Conservation (phyloP, 2,888 invertebrate genomes). For the Griposia aprilina region DNA sequence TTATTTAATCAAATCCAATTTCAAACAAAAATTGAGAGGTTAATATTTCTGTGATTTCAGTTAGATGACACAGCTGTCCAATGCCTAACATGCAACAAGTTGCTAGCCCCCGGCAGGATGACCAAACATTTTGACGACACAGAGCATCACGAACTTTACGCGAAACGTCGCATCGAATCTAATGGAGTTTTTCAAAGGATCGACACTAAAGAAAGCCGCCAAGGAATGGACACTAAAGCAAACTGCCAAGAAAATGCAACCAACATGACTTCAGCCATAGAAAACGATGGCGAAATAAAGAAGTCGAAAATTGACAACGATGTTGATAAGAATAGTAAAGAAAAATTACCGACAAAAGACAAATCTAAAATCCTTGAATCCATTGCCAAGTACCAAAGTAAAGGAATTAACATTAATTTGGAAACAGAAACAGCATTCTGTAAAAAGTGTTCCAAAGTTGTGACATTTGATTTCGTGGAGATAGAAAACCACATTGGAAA, state of each 20-base stretch:
- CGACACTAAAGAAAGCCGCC: background rate
- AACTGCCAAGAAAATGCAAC: background rate
- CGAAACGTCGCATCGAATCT: slow-evolving; percentile 33
- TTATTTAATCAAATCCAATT: background rate
- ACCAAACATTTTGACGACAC: slow-evolving; percentile 68
- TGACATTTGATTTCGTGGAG: slow-evolving; percentile 57
- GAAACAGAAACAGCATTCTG: slow-evolving; percentile 65
- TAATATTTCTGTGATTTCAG: slow-evolving; percentile 65
- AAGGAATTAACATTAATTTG: slow-evolving; percentile 67
- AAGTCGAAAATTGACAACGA: background rate
- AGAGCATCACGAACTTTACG: slow-evolving; percentile 63
- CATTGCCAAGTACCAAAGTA: slow-evolving; percentile 57
- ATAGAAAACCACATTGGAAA: slow-evolving; percentile 65
- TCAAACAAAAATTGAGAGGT: background rate
- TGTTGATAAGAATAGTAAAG: background rate
- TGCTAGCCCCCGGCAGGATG: slow-evolving; percentile 58
- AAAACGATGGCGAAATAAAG: background rate
- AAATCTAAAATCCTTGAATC: slow-evolving; percentile 63
- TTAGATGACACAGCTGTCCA: slow-evolving; percentile 71
- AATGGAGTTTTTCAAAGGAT: slow-evolving; percentile 7
- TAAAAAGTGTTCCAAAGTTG: slow-evolving; percentile 60
- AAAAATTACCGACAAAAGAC: slow-evolving; percentile 37
- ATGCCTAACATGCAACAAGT: slow-evolving; percentile 77
- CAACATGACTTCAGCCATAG: background rate
- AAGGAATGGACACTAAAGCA: background rate